Conservation (phyloP, 2,888 invertebrate species). For the Timema cristinae region DNA sequence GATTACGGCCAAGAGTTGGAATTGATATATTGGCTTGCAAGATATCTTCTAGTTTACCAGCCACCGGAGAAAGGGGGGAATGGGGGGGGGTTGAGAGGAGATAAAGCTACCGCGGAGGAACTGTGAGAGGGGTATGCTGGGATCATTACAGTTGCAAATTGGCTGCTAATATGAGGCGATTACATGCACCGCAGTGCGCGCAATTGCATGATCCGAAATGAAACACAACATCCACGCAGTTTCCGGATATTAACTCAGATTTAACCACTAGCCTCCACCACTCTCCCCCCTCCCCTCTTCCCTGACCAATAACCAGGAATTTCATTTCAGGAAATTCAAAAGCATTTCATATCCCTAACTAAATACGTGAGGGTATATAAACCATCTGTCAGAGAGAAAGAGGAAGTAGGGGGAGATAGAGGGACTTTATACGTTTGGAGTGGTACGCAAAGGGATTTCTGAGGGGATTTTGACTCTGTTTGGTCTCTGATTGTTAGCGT, state of each 20-base stretch:
- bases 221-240: constrained; percentile 15
- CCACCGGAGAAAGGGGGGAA: neutral
- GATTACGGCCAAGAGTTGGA: too few species aligned
- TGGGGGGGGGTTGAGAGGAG: neutral
- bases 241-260: constrained; percentile 29
- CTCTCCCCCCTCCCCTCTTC: neutral
- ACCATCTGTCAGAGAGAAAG: neutral
- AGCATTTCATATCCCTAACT: constrained; percentile 26
- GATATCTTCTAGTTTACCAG: neutral
- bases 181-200: constrained; percentile 19
- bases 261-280: constrained; percentile 21
- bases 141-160: constrained; percentile 27
- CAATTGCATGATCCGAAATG: constrained; percentile 24
- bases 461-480: neutral
- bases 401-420: neutral
- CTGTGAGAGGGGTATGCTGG: neutral
- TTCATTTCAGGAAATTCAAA: constrained; percentile 26
- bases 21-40: neutral
- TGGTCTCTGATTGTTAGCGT: constrained; percentile 9
- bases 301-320: constrained; percentile 23
- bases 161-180: constrained; percentile 27
- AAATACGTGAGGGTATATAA: neutral
- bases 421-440: neutral
- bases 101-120: neutral
- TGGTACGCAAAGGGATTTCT: constrained; percentile 6